Conservation (phyloP, 2,113 vertebrate species). For the Henicopernis longicauda region DNA sequence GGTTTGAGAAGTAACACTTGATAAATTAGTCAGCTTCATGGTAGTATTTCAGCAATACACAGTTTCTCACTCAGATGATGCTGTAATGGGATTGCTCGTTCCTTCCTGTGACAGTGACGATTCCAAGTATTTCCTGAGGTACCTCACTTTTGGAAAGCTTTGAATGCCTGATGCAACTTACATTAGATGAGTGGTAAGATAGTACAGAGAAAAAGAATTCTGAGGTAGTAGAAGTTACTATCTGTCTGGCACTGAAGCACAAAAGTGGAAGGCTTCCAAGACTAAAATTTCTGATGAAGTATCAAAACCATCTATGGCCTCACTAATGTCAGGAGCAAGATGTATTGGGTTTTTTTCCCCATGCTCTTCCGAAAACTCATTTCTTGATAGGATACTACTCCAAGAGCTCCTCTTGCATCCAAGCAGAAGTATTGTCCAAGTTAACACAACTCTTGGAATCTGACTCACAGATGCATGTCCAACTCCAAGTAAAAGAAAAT, state of each 20-base stretch:
- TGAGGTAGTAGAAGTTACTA: not conserved
- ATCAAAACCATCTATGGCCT: not conserved
- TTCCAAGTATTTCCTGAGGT: not conserved
- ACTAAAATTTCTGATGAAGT: not conserved
- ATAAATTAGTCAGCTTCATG: not conserved
- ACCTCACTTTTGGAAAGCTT: not conserved
- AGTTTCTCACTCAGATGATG: not conserved
- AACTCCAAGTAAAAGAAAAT: not conserved
- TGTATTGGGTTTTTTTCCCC: rapidly evolving
- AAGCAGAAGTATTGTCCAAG: not conserved
- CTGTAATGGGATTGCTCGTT: not conserved
- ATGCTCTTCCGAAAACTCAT: not conserved
- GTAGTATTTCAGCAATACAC: not conserved
- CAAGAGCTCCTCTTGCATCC: not conserved
- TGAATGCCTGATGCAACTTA: not conserved
- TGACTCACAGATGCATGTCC: not conserved
- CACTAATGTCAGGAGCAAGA: not conserved
- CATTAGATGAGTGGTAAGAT: not conserved
- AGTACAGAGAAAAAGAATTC: not conserved
- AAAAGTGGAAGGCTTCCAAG: not conserved
- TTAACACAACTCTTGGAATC: not conserved
- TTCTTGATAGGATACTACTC: not conserved
- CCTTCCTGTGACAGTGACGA: not conserved
- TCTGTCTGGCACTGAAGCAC: not conserved
- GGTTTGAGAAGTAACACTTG: not conserved